Evolutionary conservation across 2,113 vertebrate species (phyloP), one percentile per base, ranked within the genome.

Genomic region (Aleadryas rufinucha): DNA sequence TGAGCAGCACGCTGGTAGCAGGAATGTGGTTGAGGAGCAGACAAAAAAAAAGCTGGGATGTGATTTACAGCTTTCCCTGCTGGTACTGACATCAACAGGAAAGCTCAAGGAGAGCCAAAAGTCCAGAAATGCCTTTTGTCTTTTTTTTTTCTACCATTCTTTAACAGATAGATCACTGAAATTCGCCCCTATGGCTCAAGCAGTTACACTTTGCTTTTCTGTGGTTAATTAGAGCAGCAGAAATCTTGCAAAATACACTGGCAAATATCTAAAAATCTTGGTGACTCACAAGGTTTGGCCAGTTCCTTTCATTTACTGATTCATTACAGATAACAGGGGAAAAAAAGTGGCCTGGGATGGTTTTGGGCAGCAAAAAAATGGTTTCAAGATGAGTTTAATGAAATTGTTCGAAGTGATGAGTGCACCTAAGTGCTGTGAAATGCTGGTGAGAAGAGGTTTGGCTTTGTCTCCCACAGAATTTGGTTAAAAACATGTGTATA

Each of bases 231-330:
- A 80, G 37, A 88, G 53, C 45, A 90, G 82, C 75, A 97, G 69
- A 95, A 96, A 87, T 53, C 56, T 97, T 95, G 75, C 90, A 93
- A 98, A 97, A 97, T 27, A 13, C 33, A 1, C 93, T 87, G 70
- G 78, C 61, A 93, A 97, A 41, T 41, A 80, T 41, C 69, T 70
- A 52, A 96, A 95, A 83, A 21, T 68, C 64, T 72, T 18, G 1
- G 52, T 97, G 93, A 96, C 74, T 97, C 95, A 96, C 47, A 61
- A 71, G 84, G 13, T 61, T 95, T 95, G 95, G 93, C 49, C 93
- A 84, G 81, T 31, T 96, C 87, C 71, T 74, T 96, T 95, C 65
- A 69, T 19, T 50, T 16, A 66, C 76, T 95, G 84, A 95, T 84
- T 96, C 87, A 91, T 76, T 96, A 59, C 52, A 78, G 78, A 31